Percentiles rank a stretch among this genome's conserved stretches.
phyloP scores from a whole-genome alignment of 2,797 vertebrate species.

The Megalops cyprinoides region DNA sequence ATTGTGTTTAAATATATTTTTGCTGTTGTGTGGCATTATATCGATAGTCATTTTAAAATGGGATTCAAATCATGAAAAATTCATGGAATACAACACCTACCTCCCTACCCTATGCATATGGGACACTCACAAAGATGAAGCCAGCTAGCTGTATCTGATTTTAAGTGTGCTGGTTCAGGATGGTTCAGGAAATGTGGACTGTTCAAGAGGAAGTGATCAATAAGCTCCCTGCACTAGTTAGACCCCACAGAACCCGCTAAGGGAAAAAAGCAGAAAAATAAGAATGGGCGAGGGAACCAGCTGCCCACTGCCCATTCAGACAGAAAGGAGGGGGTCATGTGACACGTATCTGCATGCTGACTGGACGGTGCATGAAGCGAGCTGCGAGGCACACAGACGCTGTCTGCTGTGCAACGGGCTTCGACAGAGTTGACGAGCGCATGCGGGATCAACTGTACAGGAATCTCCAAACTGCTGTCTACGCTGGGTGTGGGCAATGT shows the following conservation, averaged over 20 bases:
- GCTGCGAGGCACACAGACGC: background rate
- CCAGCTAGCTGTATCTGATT: background rate
- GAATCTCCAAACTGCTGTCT: background rate
- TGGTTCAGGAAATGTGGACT: background rate
- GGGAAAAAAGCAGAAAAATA: background rate
- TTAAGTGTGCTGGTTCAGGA: background rate
- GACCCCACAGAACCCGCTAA: background rate
- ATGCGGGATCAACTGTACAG: too few relatives aligned
- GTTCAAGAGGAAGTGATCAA: background rate
- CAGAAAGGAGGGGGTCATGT: background rate
- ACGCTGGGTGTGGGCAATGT: background rate
- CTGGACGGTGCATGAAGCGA: background rate
- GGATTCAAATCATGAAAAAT: background rate
- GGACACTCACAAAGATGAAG: too few relatives aligned
- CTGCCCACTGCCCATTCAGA: background rate
- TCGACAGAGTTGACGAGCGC: too few relatives aligned
- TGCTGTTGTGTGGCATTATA: background rate
- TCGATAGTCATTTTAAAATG: background rate
- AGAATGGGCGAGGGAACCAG: background rate
- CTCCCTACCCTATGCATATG: too few relatives aligned
- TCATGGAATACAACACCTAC: too few relatives aligned
- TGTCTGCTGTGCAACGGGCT: background rate
- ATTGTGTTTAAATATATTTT: background rate
- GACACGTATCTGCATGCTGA: background rate
- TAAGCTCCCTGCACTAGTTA: background rate